Conservation (phyloP, 2,113 vertebrate genomes). For the Dasyurus viverrinus region DNA sequence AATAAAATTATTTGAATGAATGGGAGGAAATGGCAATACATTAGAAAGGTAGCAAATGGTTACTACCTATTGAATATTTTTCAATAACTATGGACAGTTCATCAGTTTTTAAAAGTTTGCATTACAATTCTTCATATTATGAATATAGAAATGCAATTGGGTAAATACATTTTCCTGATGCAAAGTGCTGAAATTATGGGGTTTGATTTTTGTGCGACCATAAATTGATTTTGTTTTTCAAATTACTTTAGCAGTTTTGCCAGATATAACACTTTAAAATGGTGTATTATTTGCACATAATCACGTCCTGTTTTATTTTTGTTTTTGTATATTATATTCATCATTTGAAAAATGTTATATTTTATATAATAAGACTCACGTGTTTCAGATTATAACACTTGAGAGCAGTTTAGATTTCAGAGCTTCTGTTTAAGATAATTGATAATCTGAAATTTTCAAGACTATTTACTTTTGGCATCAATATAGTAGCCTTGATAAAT, state of each 20-base stretch:
- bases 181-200: neutral
- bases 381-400: constrained; percentile 8
- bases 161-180: neutral
- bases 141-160: neutral
- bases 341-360: constrained; percentile 32
- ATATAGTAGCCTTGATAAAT: constrained; percentile 48
- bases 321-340: constrained; percentile 1
- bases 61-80: neutral
- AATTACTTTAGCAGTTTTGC: neutral
- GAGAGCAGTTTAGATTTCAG: neutral
- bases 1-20: neutral
- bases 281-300: constrained; percentile 4
- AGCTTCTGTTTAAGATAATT: constrained; percentile 44
- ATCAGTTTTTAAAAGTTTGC: neutral
- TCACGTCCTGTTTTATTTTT: neutral
- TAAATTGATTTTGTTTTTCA: neutral
- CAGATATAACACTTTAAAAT: constrained; percentile 22
- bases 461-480: constrained; percentile 31
- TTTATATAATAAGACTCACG: neutral
- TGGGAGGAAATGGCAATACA: neutral
- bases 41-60: neutral
- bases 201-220: neutral
- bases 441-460: constrained; percentile 23
- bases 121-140: neutral
- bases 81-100: neutral